These are phyloP conservation scores for Hirtodrosophila histrioides DNA, from an alignment of 2,888 invertebrate genomes.

Conservation along the genomic window DNA sequence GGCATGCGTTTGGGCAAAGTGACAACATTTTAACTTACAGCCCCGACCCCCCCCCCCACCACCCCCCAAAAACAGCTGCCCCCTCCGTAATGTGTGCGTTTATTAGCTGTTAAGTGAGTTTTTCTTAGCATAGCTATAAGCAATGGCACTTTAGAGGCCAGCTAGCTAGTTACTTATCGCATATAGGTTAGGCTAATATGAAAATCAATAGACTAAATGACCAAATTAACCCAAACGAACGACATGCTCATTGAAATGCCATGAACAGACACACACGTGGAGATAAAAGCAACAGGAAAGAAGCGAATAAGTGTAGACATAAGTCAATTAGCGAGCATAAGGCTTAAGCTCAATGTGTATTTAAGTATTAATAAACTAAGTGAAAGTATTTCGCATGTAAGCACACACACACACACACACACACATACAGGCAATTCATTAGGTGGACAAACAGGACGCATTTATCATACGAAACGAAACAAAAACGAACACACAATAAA, in stretches of 20 bases:
- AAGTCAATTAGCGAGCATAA: conserved; percentile 73
- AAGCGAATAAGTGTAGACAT: conserved; percentile 50
- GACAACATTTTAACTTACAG: conserved; percentile 86
- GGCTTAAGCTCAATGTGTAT: conserved; percentile 73
- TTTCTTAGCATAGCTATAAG: conserved; percentile 37
- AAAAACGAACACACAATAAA: conserved; percentile 45
- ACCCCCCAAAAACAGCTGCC: conserved; percentile 55
- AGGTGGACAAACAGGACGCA: conserved; percentile 53
- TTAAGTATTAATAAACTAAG: conserved; percentile 76
- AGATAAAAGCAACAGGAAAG: conserved; percentile 33
- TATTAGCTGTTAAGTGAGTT: conserved; percentile 74
- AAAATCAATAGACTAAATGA: conserved; percentile 76
- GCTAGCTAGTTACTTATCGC: conserved; percentile 43
- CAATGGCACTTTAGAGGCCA: conserved; percentile 19
- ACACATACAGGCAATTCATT: conserved; percentile 56
- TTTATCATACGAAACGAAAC: conserved; percentile 64
- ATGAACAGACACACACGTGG: conserved; percentile 37
- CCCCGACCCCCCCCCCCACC: too few species aligned
- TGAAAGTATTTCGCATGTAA: conserved; percentile 58
- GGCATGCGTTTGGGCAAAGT: conserved; percentile 89
- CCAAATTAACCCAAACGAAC: conserved; percentile 69
- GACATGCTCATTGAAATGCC: conserved; percentile 77
- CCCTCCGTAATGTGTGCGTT: conserved; percentile 72
- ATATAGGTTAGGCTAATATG: conserved; percentile 52
- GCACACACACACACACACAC: conserved; percentile 13